These are phyloP conservation scores for Neoitamus cyanurus DNA, from an alignment of 2,888 invertebrate genomes.

Conservation along the genomic window DNA sequence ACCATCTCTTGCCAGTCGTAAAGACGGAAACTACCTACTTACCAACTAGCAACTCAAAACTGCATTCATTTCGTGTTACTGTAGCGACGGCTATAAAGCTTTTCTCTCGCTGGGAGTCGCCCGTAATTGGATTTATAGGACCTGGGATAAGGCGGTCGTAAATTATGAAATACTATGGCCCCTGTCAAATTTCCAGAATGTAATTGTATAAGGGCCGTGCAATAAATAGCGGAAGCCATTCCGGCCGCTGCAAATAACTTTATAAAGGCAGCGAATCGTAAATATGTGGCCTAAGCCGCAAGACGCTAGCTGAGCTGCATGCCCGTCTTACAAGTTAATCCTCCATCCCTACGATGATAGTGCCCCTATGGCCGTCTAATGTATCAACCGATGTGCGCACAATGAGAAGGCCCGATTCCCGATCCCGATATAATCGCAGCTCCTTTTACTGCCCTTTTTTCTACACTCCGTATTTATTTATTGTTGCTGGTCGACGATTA, in stretches of 20 bases:
- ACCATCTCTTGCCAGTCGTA: not conserved
- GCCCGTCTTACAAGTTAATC: slow-evolving; percentile 34
- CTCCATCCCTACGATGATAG: slow-evolving; percentile 28
- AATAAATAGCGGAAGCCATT: slow-evolving; percentile 36
- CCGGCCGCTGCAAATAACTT: slow-evolving; percentile 3
- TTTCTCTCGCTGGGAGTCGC: slow-evolving; percentile 13
- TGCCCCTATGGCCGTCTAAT: slow-evolving; percentile 27
- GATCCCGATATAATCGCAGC: slow-evolving; percentile 26
- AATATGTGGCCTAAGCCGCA: slow-evolving; percentile 27
- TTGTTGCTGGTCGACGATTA: slow-evolving; percentile 14
- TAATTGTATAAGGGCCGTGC: slow-evolving; percentile 19
- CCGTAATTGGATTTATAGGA: slow-evolving; percentile 17
- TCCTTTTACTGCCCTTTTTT: slow-evolving; percentile 3
- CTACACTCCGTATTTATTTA: not conserved
- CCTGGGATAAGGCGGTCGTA: slow-evolving; percentile 1
- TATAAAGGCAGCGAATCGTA: slow-evolving; percentile 25
- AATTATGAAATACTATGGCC: slow-evolving; percentile 27
- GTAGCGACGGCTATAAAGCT: slow-evolving; percentile 6
- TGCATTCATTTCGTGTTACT: not conserved
- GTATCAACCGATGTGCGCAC: slow-evolving; percentile 23
- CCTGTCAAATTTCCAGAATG: slow-evolving; percentile 24
- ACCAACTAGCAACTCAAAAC: not conserved
- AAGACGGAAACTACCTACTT: not conserved
- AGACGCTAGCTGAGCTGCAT: slow-evolving; percentile 2
- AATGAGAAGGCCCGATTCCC: slow-evolving; percentile 28